phyloP scores from a whole-genome alignment of 2,797 vertebrate genomes.

The Sternarchorhynchus goeldii region DNA sequence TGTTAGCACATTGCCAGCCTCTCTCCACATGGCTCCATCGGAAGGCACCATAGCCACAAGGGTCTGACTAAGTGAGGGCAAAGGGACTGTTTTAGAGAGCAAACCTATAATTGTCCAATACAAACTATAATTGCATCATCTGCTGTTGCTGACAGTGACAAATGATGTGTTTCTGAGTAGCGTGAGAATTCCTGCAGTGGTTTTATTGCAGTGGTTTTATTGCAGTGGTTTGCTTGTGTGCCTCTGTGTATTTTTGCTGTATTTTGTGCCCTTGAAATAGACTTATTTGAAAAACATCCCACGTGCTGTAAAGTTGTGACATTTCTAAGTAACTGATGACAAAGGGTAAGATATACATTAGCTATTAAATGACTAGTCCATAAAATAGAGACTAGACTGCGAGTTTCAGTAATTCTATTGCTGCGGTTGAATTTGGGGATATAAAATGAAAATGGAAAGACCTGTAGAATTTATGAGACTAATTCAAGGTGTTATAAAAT shows the following conservation, averaged over 20 bases:
- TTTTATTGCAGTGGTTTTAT: constrained; percentile 1
- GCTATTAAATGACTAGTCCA: constrained; percentile 17
- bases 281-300: neutral
- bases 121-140: constrained; percentile 56
- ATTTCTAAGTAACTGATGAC: neutral
- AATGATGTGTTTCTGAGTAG: constrained; percentile 15
- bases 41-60: constrained; percentile 42
- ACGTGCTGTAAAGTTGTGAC: neutral
- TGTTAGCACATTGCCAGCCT: constrained; percentile 54
- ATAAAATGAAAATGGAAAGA: constrained; percentile 10
- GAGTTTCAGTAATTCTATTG: constrained; percentile 19
- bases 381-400: constrained; percentile 8
- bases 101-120: too few relatives aligned
- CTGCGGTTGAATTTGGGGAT: neutral
- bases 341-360: constrained; percentile 1
- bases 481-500: neutral
- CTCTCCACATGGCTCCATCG: constrained; percentile 52
- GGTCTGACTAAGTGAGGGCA: constrained; percentile 45
- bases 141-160: constrained; percentile 33
- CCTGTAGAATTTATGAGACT: constrained; percentile 2
- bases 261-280: neutral
- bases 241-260: neutral
- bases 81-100: constrained; percentile 40
- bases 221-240: neutral
- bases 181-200: neutral